Base-by-base conservation (phyloP, 1,140 invertebrate genomes). In the Chironomus tepperi region DNA sequence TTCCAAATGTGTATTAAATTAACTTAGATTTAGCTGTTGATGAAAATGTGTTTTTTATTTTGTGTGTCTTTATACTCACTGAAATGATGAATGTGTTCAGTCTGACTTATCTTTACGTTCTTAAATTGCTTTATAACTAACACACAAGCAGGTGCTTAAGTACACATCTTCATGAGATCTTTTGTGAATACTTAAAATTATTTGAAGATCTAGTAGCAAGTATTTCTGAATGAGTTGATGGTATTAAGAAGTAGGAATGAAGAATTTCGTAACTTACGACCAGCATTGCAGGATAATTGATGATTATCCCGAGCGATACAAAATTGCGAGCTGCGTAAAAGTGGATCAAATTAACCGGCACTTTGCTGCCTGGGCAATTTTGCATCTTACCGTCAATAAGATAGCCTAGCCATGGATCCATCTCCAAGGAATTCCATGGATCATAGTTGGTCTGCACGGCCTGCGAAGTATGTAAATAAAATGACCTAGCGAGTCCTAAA, bases 31-130 rank as follows among this genome's bases (percentile, higher is more conserved):
- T n/a, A n/a, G 12, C n/a, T 57, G n/a, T 57, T n/a, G 47, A 57
- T 57, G 12, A n/a, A 57, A 57, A 57, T 57, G 47, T 57, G 47
- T 57, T 57, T n/a, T n/a, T n/a, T n/a, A n/a, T n/a, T n/a, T n/a
- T n/a, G n/a, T n/a, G 2, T 47, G 15, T 57, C 12, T 57, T 15
- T 15, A 47, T 57, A n/a, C 5, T n/a, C 47, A 15, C 5, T 57
- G 10, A 5, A 57, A n/a, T 57, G 12, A n/a, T 7, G 43, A 47
- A 15, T 1, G 15, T 47, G 7, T 47, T 3, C 43, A 10, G 15
- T 1, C 8, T 3, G 43, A 2, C 24, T 34, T 34, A 34, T 34
- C 24, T 34, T 34, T 34, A 34, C 24, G 24, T 34, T 34, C 24
- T 34, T 34, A 34, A 34, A 34, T 34, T 5, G 5, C 24, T 34